Conservation (phyloP, 2,113 vertebrate species). For the Sclerurus mexicanus region DNA sequence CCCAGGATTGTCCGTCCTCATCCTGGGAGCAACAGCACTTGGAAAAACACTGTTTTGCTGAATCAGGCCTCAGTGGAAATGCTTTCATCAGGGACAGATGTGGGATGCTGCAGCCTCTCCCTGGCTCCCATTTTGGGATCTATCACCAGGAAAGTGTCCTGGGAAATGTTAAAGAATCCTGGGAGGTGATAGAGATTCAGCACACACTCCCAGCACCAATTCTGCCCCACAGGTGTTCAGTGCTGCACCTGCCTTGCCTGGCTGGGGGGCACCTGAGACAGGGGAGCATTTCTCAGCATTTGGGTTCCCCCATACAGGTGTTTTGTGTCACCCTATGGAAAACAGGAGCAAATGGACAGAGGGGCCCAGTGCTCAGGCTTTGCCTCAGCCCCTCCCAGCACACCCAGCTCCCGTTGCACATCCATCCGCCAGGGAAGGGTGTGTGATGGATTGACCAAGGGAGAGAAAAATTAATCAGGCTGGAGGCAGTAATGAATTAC, state of each 20-base stretch:
- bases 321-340: fast-evolving
- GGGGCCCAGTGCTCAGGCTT: background rate
- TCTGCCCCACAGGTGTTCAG: background rate
- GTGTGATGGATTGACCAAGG: background rate
- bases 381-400: background rate
- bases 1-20: background rate
- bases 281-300: background rate
- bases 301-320: background rate
- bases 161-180: background rate
- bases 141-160: background rate
- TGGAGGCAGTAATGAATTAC: constrained; percentile 20
- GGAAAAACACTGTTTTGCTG: background rate
- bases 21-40: background rate
- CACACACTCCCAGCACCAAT: background rate
- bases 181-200: background rate
- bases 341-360: background rate
- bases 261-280: background rate
- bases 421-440: fast-evolving
- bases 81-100: background rate
- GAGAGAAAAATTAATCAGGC: background rate
- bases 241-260: fast-evolving
- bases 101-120: background rate
- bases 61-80: background rate
- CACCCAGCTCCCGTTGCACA: fast-evolving
- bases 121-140: background rate